Base-by-base conservation (phyloP, 2,113 vertebrate species). In the Xiphophorus maculatus region DNA sequence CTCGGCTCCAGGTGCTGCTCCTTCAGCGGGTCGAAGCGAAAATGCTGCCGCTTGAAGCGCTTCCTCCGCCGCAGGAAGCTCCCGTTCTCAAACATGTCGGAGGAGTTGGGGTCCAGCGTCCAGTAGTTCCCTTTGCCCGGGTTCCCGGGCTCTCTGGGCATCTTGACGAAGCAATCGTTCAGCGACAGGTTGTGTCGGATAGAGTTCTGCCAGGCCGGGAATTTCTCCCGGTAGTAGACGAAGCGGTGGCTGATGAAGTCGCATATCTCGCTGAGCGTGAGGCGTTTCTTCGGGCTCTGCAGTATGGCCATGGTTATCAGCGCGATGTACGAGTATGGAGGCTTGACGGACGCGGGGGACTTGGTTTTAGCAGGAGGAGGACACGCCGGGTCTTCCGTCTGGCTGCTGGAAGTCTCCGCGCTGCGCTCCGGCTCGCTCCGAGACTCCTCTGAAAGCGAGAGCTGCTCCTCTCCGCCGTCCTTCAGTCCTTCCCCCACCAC, bases 41-140 rank as follows among this genome's bases (percentile, higher is more conserved):
- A 94, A 44, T 94, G 92, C 76, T 94, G 94, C 63, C 95, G 90
- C 83, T 95, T 95, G 87, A 95, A 95, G 32, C 95, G 88, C 86
- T 95, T 95, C 84, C 95, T 93, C 74, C 95, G 74, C 66, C 95
- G 89, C 80, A 95, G 87, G 42, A 95, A 95, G 66, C 94, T 95
- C 40, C 95, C 95, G 83, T 95, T 95, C 84, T 95, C 94, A 66
- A 95, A 95, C 95, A 95, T 95, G 80, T 95, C 94, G 27, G 94
- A 94, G 17, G 95, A 95, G 86, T 95, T 94, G 8, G 95, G 95
- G 44, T 95, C 95, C 76, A 95, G 91, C 12, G 95, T 95, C 95
- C 95, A 95, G 86, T 95, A 95, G 89, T 95, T 95, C 63, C 95
- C 95, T 63, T 95, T 95, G 0, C 95, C 95, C 0, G 94, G 94